Base-by-base conservation (phyloP, 1,140 invertebrate genomes). In the Zaprionus ghesquierei region DNA sequence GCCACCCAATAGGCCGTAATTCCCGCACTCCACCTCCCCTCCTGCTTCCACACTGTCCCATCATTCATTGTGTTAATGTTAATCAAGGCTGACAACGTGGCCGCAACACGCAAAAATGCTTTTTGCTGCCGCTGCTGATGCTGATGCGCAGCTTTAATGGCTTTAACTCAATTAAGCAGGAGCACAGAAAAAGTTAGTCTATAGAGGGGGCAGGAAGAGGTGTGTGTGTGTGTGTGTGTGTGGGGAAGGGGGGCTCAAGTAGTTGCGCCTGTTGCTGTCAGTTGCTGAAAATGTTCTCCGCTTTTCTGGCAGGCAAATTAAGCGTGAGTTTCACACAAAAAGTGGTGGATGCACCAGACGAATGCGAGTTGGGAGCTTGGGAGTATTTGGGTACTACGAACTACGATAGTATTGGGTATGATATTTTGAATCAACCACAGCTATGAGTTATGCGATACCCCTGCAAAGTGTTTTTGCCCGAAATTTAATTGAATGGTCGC, bases 401-500 rank as follows among this genome's bases (percentile, higher is more conserved):
- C 10, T 13, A n/a, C n/a, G 12, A 12, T 1, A 13, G 31, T 33
- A 33, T 3, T 13, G 31, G 3, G 12, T 33, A 33, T 33, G 0
- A 33, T 12, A 33, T 33, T 13, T n/a, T 13, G 0, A 15, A 15
- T 41, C 35, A 5, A 15, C 2, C 13, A 13, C 35, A 2, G 35
- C 13, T n/a, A 22, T 46, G 18, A 20, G 18, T 18, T 50, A 25
- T 50, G 9, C 46, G 18, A 25, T 50, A 22, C 64, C 50, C 66
- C 18, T 27, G 13, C 50, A 13, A 22, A 31, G 22, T 50, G 22
- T 29, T 23, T 49, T 68, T 35, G 13, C 46, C 66, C 69, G 46
- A 87, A 86, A 82, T 82, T 82, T 86, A 90, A 90, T 90, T 90
- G 86, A 90, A 81, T 90, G 78, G 73, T 82, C 71, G 76, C 70